These are phyloP conservation scores for Petrolisthes manimaculis DNA, from an alignment of 2,888 invertebrate genomes.

Conservation along the genomic window DNA sequence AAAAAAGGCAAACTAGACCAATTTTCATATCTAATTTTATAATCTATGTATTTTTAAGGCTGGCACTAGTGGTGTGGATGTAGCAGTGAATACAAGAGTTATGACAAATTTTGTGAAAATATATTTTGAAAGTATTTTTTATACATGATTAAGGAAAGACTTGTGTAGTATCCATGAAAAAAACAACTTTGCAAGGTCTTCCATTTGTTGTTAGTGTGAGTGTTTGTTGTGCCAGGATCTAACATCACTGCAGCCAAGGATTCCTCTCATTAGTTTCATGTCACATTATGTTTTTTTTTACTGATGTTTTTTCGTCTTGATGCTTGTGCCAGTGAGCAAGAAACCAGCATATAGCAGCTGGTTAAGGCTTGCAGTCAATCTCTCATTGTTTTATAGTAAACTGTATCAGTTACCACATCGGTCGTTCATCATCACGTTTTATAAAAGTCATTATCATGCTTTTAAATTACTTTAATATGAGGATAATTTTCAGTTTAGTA, in stretches of 20 bases:
- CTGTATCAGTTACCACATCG: slow-evolving; percentile 46
- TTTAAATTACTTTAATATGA: background rate
- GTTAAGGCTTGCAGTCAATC: slow-evolving; percentile 23
- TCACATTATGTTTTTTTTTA: background rate
- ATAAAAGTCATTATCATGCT: background rate
- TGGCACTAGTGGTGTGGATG: background rate
- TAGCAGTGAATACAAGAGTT: background rate
- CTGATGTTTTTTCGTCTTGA: too few species aligned
- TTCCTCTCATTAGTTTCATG: background rate
- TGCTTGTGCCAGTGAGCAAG: slow-evolving; percentile 14
- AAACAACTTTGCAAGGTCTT: background rate
- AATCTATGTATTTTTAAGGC: background rate
- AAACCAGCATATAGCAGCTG: background rate
- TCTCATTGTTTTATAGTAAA: slow-evolving; percentile 33
- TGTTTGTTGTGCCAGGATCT: slow-evolving; percentile 12
- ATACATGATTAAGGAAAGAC: background rate
- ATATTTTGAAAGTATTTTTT: background rate
- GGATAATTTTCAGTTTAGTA: background rate
- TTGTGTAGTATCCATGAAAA: background rate
- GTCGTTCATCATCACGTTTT: slow-evolving; percentile 3
- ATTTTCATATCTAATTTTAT: background rate
- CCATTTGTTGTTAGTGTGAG: background rate
- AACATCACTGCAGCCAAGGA: background rate
- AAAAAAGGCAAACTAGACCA: background rate
- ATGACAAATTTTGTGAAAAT: background rate